These are phyloP conservation scores for Criorhina ranunculi DNA, from an alignment of 2,888 invertebrate genomes.

Conservation along the genomic window DNA sequence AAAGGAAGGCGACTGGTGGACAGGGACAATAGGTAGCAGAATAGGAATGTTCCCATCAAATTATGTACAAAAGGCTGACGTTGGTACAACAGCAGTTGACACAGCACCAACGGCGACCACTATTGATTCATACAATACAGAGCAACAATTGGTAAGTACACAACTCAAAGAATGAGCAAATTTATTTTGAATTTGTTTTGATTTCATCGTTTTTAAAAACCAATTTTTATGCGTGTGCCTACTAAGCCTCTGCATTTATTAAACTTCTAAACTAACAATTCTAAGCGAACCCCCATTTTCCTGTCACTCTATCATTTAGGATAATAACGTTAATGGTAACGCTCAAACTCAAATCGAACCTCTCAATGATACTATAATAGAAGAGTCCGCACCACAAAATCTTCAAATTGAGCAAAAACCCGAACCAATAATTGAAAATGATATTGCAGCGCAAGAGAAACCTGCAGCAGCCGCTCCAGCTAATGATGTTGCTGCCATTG, in stretches of 20 bases:
- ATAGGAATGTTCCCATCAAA: slow-evolving; percentile 98
- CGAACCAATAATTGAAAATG: slow-evolving; percentile 73
- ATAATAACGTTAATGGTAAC: slow-evolving; percentile 79
- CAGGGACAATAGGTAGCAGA: slow-evolving; percentile 92
- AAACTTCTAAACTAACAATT: slow-evolving; percentile 71
- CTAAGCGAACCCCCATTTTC: slow-evolving; percentile 72
- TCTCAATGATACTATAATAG: slow-evolving; percentile 49
- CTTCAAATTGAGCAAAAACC: slow-evolving; percentile 48
- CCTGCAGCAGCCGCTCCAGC: slow-evolving; percentile 64
- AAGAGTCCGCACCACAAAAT: slow-evolving; percentile 62
- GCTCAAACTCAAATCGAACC: slow-evolving; percentile 74
- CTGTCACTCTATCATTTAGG: slow-evolving; percentile 77
- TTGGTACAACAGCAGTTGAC: slow-evolving; percentile 79
- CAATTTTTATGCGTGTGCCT: slow-evolving; percentile 73
- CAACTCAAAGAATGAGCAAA: neutral
- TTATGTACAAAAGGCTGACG: slow-evolving; percentile 92
- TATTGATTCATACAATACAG: slow-evolving; percentile 67
- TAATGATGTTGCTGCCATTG: slow-evolving; percentile 76
- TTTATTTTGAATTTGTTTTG: slow-evolving; percentile 36
- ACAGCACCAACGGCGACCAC: slow-evolving; percentile 54
- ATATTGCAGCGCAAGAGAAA: slow-evolving; percentile 67
- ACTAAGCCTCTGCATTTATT: slow-evolving; percentile 74
- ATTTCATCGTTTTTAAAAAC: slow-evolving; percentile 48
- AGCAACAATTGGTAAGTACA: slow-evolving; percentile 77
- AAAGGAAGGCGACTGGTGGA: slow-evolving; percentile 99